Evolutionary conservation across 2,888 invertebrate genomes (phyloP).

Genomic region (Standfussiana lucernea): DNA sequence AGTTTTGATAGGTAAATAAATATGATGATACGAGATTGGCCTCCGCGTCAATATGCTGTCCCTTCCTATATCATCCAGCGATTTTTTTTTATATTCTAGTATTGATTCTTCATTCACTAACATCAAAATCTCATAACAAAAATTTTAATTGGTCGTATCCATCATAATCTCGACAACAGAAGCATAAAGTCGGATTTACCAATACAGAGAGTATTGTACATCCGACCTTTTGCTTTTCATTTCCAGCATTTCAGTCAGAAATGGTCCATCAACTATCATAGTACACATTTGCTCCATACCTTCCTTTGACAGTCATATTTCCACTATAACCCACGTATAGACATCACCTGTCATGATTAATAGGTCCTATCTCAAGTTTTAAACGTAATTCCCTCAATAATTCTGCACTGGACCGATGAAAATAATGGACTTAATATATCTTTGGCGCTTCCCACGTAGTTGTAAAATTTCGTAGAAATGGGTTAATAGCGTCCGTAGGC

Average conservation of each 20-base stretch:
- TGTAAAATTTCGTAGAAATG: constrained; percentile 53
- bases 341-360: constrained; percentile 7
- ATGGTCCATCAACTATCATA: too few relatives aligned
- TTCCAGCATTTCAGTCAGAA: neutral
- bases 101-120: neutral
- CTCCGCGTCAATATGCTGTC: neutral
- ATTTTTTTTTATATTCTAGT: neutral
- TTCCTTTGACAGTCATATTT: neutral
- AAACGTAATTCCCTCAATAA: constrained; percentile 9
- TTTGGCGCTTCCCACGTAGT: constrained; percentile 30
- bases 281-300: neutral
- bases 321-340: neutral
- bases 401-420: constrained; percentile 12
- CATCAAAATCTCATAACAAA: neutral
- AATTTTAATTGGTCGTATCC: too few relatives aligned
- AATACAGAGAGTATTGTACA: too few relatives aligned
- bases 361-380: constrained; percentile 13
- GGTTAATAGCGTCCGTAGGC: constrained; percentile 49
- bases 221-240: too few relatives aligned
- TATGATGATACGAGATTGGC: too few relatives aligned
- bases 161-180: too few relatives aligned
- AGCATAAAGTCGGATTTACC: too few relatives aligned
- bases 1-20: too few relatives aligned
- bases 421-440: constrained; percentile 31
- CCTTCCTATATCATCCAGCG: neutral